Evolutionary conservation across 2,797 vertebrate genomes (phyloP), one percentile per base, ranked within the genome.

Genomic region (Danio kyathit): DNA sequence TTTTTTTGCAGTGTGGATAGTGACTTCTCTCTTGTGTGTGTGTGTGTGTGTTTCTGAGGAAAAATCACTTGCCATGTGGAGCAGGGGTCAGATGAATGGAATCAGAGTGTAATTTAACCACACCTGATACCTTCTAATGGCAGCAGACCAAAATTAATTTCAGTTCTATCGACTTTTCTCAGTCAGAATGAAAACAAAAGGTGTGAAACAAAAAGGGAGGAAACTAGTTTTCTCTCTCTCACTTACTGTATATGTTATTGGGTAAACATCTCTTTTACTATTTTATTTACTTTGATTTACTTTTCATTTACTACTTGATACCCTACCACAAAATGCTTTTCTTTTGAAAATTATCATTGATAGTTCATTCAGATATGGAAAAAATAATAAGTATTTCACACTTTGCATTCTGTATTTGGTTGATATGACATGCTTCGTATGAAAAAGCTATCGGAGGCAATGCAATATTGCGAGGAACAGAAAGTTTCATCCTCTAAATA

Each of bases 61-160:
- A 79, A 59, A 48, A 14, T 44, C 78, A 56, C 60, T 80, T 80
- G 60, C 56, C 66, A 43, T 61, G 57, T 72, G 19, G 14, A 63
- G 6, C 29, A 0, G 66, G 48, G 77, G 67, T 73, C 69, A 74
- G 56, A 79, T 61, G 29, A 79, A 41, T 29, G 3, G 46, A 69
- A 56, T 13, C 65, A 52, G 69, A 40, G 64, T 73, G 69, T 80
- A 16, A 56, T 80, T 65, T 56, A 14, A 14, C 0, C 59, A 80
- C 44, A 80, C 11, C 51, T 64, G 49, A 80, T 56, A 29, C 11
- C 4, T 63, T 19, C 38, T 64, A 46, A 72, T 64, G 40, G 56
- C 57, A 46, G 1, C 16, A 56, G 59, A 29, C 29, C 69, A 80
- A 48, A 65, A 44, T 40, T 19, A 5, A 16, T 72, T 60, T 49